Base-by-base conservation (phyloP, 2,888 invertebrate species). In the Drosophila yooni region DNA sequence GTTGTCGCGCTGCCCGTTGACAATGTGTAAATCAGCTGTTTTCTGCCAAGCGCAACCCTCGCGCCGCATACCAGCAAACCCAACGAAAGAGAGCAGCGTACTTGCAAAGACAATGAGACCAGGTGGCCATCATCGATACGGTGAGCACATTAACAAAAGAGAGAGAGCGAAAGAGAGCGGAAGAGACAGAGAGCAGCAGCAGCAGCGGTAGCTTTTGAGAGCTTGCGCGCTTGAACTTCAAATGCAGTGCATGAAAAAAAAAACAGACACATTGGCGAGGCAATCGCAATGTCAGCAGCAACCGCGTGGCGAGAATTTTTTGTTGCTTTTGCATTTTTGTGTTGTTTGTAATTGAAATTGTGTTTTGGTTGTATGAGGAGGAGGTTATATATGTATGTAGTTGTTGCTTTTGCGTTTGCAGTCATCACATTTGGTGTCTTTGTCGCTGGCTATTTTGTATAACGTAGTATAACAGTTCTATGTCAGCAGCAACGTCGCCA, bases 171-270 rank as follows among this genome's bases (percentile, higher is more conserved):
- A 46, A 46, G 46, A 46, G 46, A 15, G 46, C 43, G 43, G 2
- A n/a, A 40, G 51, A 61, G 70, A 56, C 51, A 59, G 51, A 56
- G 38, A 51, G 77, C 43, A 34, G 27, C 27, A 54, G 7, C 27
- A 38, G 36, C 43, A 52, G 61, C 53, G 54, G 31, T 38, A 46
- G 53, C 34, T 43, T 36, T 36, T 67, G 64, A 74, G 70, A 81
- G 81, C 83, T 84, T 84, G 78, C 83, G 83, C 79, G 88, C 85
- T 85, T 85, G 88, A 85, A 85, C 85, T 85, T 85, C 88, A 85
- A 88, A 88, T 88, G 88, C 85, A 81, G 71, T 73, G 69, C 65
- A 71, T 66, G 72, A 27, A 54, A 54, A 36, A 54, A 69, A 66
- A 79, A 71, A 61, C 71, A 75, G 63, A 78, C 67, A 78, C 58